A percentile compares a stretch with the other conserved stretches of the same genome.
phyloP scores from a whole-genome alignment of 2,113 vertebrate genomes.

The Fregetta grallaria region DNA sequence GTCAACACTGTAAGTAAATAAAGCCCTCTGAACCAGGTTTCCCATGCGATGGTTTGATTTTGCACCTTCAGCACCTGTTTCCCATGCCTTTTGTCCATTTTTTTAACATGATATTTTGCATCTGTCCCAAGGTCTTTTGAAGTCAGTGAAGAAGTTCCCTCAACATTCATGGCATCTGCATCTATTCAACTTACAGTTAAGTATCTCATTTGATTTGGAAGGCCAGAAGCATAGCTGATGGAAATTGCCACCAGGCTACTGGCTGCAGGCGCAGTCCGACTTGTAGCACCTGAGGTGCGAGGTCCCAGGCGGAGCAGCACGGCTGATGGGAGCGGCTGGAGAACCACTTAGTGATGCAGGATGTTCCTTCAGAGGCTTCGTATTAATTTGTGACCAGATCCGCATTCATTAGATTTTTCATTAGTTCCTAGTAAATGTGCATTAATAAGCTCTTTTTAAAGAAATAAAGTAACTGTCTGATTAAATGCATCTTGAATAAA shows the following conservation, averaged over 20 bases:
- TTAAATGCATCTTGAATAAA: constrained; percentile 62
- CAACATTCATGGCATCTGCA: neutral
- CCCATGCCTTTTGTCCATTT: neutral
- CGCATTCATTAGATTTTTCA: neutral
- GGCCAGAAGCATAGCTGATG: neutral
- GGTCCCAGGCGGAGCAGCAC: accelerated
- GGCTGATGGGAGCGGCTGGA: neutral
- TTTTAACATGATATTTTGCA: neutral
- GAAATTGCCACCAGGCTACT: accelerated
- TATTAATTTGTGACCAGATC: neutral
- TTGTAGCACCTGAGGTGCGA: neutral
- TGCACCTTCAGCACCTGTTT: neutral
- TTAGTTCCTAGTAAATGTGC: neutral
- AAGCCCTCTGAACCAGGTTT: neutral
- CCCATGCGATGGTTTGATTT: neutral
- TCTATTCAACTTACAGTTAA: neutral
- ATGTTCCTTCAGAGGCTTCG: neutral
- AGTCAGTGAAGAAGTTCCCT: neutral
- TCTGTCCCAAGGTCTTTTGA: neutral
- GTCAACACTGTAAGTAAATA: neutral
- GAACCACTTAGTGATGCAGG: neutral
- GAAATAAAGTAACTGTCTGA: neutral
- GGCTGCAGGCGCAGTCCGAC: accelerated
- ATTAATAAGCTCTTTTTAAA: constrained; percentile 5
- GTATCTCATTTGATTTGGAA: neutral